Conservation (phyloP, 2,888 invertebrate species). For the Automeris io region DNA sequence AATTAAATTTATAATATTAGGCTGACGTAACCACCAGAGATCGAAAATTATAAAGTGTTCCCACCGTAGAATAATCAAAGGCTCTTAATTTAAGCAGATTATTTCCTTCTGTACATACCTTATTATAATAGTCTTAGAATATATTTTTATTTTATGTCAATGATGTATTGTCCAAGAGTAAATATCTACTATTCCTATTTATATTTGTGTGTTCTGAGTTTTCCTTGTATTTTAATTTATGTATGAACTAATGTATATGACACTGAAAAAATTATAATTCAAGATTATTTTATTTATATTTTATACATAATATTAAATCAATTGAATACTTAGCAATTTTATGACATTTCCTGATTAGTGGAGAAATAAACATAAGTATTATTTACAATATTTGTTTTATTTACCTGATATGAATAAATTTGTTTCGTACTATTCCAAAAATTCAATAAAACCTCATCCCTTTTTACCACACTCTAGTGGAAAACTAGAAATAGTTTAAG, state of each 20-base stretch:
- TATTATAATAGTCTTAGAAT: conserved; percentile 37
- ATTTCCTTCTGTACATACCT: conserved; percentile 46
- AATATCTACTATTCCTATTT: conserved; percentile 18
- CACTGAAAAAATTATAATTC: conserved; percentile 16
- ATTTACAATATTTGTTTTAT: conserved; percentile 39
- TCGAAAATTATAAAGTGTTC: conserved; percentile 61
- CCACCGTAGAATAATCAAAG: conserved; percentile 70
- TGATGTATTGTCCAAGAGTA: conserved; percentile 20
- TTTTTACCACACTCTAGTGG: no score
- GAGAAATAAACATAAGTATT: conserved; percentile 59
- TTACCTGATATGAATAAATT: conserved; percentile 11
- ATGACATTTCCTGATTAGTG: conserved; percentile 48
- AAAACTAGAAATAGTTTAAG: no score
- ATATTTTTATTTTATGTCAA: conserved; percentile 25
- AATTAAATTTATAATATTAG: conserved; percentile 17
- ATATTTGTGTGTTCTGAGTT: conserved; percentile 14
- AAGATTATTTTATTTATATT: conserved; percentile 41
- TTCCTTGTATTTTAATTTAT: conserved; percentile 8
- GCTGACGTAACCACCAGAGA: conserved; percentile 62
- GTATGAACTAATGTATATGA: conserved; percentile 12
- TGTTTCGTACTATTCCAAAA: no score
- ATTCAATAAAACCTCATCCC: no score
- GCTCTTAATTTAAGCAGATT: conserved; percentile 50
- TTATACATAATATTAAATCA: conserved; percentile 49
- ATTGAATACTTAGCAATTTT: conserved; percentile 43